phyloP scores from a whole-genome alignment of 2,888 invertebrate genomes.

The Microctonus hyperodae region DNA sequence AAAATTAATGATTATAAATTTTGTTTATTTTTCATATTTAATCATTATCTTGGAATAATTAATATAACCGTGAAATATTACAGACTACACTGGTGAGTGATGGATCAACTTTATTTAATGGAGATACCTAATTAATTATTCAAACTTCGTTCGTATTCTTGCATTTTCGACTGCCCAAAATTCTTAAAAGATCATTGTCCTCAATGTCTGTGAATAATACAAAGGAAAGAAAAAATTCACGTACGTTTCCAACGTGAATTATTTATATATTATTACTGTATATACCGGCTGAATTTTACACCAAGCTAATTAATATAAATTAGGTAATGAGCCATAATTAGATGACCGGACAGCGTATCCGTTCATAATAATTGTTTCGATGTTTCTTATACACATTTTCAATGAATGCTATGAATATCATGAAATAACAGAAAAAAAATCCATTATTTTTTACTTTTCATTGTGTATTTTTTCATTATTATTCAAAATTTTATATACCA shows the following conservation, averaged over 20 bases:
- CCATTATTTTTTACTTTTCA: neutral
- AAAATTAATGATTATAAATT: too few species aligned
- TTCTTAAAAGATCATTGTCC: too few species aligned
- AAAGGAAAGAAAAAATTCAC: neutral
- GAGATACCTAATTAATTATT: neutral
- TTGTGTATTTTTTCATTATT: constrained; percentile 1
- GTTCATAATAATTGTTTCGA: constrained; percentile 22
- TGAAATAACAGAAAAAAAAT: neutral
- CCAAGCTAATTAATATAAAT: constrained; percentile 39
- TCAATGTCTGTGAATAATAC: neutral
- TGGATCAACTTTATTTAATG: too few species aligned
- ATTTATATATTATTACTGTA: constrained; percentile 25
- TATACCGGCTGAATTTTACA: constrained; percentile 25
- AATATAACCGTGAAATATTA: too few species aligned
- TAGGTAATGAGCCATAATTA: constrained; percentile 39
- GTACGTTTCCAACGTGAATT: neutral
- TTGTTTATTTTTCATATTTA: too few species aligned
- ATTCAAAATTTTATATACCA: neutral
- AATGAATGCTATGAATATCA: constrained; percentile 2
- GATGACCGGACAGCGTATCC: constrained; percentile 26
- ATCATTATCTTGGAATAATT: too few species aligned
- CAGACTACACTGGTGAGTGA: too few species aligned
- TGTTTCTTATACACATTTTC: neutral
- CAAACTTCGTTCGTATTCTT: neutral
- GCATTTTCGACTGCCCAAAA: too few species aligned